phyloP scores from a whole-genome alignment of 2,113 vertebrate genomes.

The Aphyosemion australe region DNA sequence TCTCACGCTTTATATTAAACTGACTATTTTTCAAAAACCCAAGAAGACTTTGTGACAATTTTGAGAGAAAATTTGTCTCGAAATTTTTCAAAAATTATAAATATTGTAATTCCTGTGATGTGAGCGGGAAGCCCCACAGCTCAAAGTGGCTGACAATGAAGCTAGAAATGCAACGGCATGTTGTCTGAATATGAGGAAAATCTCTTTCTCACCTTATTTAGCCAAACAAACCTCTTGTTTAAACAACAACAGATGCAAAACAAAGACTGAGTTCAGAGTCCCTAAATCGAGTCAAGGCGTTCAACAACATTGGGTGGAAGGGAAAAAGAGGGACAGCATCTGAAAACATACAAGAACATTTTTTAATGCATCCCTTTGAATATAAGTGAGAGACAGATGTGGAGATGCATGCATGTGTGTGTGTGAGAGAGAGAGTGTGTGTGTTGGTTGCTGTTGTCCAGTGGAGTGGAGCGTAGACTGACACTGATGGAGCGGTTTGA shows the following conservation, averaged over 20 bases:
- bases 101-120: no score
- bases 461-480: conserved; percentile 56
- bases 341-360: conserved; percentile 60
- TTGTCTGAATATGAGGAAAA: no score
- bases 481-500: conserved; percentile 75
- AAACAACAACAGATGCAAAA: conserved; percentile 26
- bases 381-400: conserved; percentile 38
- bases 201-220: no score
- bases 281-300: conserved; percentile 49
- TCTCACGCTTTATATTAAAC: no score
- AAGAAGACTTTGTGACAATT: no score
- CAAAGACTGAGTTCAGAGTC: conserved; percentile 56
- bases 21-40: no score
- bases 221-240: conserved; percentile 8
- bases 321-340: conserved; percentile 44
- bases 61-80: no score
- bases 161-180: no score
- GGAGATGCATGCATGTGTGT: conserved; percentile 5
- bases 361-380: conserved; percentile 49
- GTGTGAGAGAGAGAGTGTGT: background rate
- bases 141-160: no score
- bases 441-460: conserved; percentile 56
- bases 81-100: no score
- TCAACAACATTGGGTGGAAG: conserved; percentile 62
- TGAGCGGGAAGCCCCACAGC: no score